Percentiles rank a stretch among this genome's conserved stretches.
Evolutionary conservation across 2,888 invertebrate species (phyloP).

Genomic region (Cephus sareptanus): DNA sequence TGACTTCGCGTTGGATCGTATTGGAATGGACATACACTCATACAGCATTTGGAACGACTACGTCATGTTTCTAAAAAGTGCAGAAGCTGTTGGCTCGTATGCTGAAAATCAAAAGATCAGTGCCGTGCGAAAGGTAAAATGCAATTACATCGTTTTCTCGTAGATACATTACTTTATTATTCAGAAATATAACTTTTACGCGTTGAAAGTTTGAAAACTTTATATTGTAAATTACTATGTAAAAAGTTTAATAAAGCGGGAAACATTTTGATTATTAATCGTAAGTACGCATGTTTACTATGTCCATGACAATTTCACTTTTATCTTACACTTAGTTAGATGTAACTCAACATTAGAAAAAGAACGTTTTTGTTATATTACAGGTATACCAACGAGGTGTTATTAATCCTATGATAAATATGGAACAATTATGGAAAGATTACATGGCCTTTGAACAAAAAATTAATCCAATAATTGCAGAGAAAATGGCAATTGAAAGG

Average conservation of each 20-base stretch:
- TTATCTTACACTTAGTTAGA: not conserved
- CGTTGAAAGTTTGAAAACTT: not conserved
- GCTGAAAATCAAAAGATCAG: conserved; percentile 99
- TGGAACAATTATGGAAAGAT: conserved; percentile 97
- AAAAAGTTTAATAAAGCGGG: not conserved
- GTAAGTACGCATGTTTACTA: not conserved
- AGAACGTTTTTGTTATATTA: conserved; percentile 19
- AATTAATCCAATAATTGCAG: conserved; percentile 90
- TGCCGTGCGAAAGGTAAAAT: conserved; percentile 88
- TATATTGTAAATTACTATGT: conserved; percentile 1
- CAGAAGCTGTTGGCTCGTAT: conserved; percentile 97
- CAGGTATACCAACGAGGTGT: conserved; percentile 95
- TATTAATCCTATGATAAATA: conserved; percentile 95
- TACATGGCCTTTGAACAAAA: conserved; percentile 97
- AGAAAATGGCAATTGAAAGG: conserved; percentile 97
- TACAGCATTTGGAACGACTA: conserved; percentile 99
- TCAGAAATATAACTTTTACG: not conserved
- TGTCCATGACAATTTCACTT: not conserved
- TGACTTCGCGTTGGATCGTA: conserved; percentile 98
- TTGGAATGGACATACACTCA: conserved; percentile 97
- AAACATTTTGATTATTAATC: not conserved
- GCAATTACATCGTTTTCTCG: not conserved
- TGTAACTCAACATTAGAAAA: not conserved
- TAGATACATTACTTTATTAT: not conserved
- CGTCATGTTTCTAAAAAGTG: conserved; percentile 93